A percentile compares a stretch with the other conserved stretches of the same genome.
Evolutionary conservation across 2,888 invertebrate species (phyloP).

Genomic region (Nomada fucata): DNA sequence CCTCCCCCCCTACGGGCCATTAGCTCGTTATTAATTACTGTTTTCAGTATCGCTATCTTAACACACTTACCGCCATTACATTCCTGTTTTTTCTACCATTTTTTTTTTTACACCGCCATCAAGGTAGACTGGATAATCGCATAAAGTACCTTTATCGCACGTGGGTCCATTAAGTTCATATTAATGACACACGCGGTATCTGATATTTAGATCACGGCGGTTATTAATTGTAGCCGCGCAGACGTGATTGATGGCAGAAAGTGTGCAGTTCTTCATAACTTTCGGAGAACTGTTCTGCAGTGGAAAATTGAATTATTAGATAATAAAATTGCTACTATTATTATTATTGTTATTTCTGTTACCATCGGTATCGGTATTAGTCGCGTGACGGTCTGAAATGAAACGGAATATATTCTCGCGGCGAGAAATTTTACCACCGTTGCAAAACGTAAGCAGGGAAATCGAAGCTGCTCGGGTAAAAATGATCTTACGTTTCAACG

Average conservation of each 20-base stretch:
- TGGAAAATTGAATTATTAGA: too few relatives aligned
- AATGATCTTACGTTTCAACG: conserved; percentile 1
- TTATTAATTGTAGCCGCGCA: not conserved
- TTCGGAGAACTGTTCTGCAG: not conserved
- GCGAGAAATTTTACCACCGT: too few relatives aligned
- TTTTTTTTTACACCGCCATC: conserved; percentile 3
- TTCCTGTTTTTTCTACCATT: not conserved
- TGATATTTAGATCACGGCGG: conserved; percentile 3
- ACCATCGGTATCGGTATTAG: too few relatives aligned
- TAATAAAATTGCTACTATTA: too few relatives aligned
- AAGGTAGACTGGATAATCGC: conserved; percentile 15
- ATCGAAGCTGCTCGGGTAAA: not conserved
- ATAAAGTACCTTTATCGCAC: conserved; percentile 15
- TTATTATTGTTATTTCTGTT: too few relatives aligned
- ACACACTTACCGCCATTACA: not conserved
- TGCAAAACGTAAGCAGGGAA: not conserved
- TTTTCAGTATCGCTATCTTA: not conserved
- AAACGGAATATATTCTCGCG: too few relatives aligned
- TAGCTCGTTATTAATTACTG: conserved; percentile 25
- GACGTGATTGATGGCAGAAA: conserved; percentile 14
- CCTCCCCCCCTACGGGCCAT: not conserved
- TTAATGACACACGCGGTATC: conserved; percentile 7
- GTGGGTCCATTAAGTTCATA: conserved; percentile 5
- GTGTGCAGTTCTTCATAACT: not conserved
- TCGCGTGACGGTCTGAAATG: too few relatives aligned